Conservation (phyloP, 2,888 invertebrate species). For the Apotomis betuletana region DNA sequence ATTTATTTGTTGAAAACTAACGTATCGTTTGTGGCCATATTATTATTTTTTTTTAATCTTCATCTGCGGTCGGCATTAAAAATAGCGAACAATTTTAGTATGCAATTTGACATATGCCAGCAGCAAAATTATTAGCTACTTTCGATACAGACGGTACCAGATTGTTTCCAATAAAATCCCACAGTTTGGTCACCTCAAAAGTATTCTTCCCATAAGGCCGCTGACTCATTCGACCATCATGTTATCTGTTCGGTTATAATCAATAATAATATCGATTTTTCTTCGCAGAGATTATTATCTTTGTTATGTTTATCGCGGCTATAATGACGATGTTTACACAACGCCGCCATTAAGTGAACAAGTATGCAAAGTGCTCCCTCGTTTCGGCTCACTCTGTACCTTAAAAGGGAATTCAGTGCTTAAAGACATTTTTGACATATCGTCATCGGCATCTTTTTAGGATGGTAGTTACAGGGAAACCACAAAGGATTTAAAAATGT, state of each 20-base stretch:
- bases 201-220: conserved; percentile 39
- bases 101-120: no score
- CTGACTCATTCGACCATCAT: conserved; percentile 41
- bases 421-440: background rate
- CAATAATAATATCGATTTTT: conserved; percentile 43
- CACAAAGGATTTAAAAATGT: no score
- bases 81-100: no score
- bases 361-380: conserved; percentile 15
- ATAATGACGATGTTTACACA: conserved; percentile 41
- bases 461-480: no score
- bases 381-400: background rate
- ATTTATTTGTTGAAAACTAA: no score
- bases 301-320: conserved; percentile 39
- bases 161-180: background rate
- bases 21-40: no score
- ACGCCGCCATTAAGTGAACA: conserved; percentile 19
- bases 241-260: conserved; percentile 43
- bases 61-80: no score
- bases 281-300: conserved; percentile 36
- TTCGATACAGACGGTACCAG: background rate
- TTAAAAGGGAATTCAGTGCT: conserved; percentile 3
- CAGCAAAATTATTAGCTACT: no score
- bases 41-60: no score
- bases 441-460: background rate
- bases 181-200: conserved; percentile 26